Conservation (phyloP, 2,797 vertebrate genomes). For the Molossus molossus region DNA sequence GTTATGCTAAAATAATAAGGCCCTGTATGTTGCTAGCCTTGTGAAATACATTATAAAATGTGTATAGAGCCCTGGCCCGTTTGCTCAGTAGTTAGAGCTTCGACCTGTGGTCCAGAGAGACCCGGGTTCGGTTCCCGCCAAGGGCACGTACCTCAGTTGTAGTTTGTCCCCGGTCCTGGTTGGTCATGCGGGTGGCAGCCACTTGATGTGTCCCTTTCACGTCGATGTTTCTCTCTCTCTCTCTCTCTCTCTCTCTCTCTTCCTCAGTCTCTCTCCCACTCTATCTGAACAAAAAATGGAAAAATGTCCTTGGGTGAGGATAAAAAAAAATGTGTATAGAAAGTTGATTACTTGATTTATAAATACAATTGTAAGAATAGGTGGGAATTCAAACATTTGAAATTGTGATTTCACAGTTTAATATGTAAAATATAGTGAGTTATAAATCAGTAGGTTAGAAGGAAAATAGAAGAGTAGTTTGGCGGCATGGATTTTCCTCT, state of each 20-base stretch:
- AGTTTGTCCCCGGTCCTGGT: no score
- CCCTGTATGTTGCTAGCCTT: constrained; percentile 64
- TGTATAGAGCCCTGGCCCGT: background rate
- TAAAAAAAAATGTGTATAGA: constrained; percentile 40
- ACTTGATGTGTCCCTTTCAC: no score
- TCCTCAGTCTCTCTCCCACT: no score
- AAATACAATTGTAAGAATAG: background rate
- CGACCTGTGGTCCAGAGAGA: no score
- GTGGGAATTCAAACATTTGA: constrained; percentile 59
- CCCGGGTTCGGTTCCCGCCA: no score
- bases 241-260: no score
- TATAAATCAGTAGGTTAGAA: constrained; percentile 68
- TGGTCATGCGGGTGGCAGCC: no score
- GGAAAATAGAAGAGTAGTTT: constrained; percentile 57
- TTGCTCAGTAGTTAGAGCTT: no score
- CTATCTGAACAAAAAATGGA: no score
- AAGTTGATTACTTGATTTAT: constrained; percentile 76
- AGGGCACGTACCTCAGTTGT: no score
- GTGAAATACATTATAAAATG: constrained; percentile 59
- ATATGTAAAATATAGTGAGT: constrained; percentile 50
- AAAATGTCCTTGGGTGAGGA: no score
- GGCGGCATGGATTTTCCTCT: constrained; percentile 67
- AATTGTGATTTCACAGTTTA: constrained; percentile 64
- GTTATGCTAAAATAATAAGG: constrained; percentile 5
- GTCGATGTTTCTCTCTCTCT: no score